Evolutionary conservation across 2,888 invertebrate genomes (phyloP).

Genomic region (Lutraria lutraria): DNA sequence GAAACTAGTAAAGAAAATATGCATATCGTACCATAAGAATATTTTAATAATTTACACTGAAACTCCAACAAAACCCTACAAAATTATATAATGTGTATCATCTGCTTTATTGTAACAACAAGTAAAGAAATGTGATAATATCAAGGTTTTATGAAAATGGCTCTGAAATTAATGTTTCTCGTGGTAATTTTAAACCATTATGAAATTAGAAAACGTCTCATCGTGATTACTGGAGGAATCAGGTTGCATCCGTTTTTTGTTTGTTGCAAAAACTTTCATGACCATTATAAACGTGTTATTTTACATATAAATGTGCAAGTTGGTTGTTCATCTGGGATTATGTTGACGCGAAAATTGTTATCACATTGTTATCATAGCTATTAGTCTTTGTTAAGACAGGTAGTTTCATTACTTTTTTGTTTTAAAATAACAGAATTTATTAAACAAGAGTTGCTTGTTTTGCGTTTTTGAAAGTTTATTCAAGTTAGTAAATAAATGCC

Average conservation of each 20-base stretch:
- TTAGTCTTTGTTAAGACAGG: neutral
- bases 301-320: slow-evolving; percentile 24
- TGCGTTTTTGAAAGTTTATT: no score
- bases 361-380: neutral
- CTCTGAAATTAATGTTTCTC: slow-evolving; percentile 16
- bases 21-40: no score
- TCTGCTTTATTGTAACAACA: neutral
- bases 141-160: neutral
- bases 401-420: neutral
- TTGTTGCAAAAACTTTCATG: neutral
- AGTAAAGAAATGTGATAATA: neutral
- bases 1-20: no score
- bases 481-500: no score
- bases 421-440: neutral
- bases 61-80: no score
- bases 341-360: neutral
- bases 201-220: slow-evolving; percentile 18
- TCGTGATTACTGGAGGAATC: neutral
- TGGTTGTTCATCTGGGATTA: neutral
- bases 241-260: slow-evolving; percentile 13
- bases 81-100: neutral
- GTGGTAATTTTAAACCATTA: slow-evolving; percentile 11
- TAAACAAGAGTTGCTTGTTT: neutral
- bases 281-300: slow-evolving; percentile 7
- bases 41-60: no score